A percentile compares a stretch with the other conserved stretches of the same genome.
These are phyloP conservation scores for Poeciliopsis presidionis DNA, from an alignment of 2,797 vertebrate genomes.

Conservation along the genomic window DNA sequence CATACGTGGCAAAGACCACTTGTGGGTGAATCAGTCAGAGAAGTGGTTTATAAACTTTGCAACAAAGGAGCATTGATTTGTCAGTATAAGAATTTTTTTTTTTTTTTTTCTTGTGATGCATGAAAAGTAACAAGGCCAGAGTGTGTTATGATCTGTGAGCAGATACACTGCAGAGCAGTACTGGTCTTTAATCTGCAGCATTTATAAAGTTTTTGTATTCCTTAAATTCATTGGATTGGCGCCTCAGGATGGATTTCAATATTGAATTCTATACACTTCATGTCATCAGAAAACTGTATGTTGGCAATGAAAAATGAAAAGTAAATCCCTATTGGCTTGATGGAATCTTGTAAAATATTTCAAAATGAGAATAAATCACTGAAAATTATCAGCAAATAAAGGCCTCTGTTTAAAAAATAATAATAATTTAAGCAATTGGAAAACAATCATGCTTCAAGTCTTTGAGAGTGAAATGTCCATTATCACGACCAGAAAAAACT, in stretches of 20 bases:
- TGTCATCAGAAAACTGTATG: conserved; percentile 30
- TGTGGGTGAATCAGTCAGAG: conserved; percentile 46
- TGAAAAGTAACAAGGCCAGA: conserved; percentile 52
- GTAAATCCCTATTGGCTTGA: conserved; percentile 13
- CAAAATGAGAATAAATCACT: conserved; percentile 1
- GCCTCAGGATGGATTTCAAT: conserved; percentile 11
- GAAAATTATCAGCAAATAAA: conserved; percentile 11
- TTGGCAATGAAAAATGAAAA: conserved; percentile 21
- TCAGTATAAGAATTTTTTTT: conserved; percentile 51
- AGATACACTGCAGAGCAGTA: conserved; percentile 54
- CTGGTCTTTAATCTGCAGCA: conserved; percentile 37
- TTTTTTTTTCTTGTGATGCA: conserved; percentile 66
- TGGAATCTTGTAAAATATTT: conserved; percentile 9
- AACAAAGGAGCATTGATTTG: conserved; percentile 65
- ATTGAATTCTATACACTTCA: conserved; percentile 43
- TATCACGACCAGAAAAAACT: neutral
- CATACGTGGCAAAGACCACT: conserved; percentile 39
- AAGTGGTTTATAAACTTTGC: conserved; percentile 50
- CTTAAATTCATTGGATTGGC: conserved; percentile 10
- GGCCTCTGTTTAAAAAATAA: conserved; percentile 19
- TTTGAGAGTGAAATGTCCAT: neutral
- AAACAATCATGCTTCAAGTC: conserved; percentile 8
- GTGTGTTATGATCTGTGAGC: conserved; percentile 54
- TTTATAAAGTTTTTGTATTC: conserved; percentile 12
- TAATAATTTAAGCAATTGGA: conserved; percentile 27